A percentile compares a stretch with the other conserved stretches of the same genome.
Evolutionary conservation across 2,113 vertebrate genomes (phyloP).

Genomic region (Dascyllus trimaculatus): DNA sequence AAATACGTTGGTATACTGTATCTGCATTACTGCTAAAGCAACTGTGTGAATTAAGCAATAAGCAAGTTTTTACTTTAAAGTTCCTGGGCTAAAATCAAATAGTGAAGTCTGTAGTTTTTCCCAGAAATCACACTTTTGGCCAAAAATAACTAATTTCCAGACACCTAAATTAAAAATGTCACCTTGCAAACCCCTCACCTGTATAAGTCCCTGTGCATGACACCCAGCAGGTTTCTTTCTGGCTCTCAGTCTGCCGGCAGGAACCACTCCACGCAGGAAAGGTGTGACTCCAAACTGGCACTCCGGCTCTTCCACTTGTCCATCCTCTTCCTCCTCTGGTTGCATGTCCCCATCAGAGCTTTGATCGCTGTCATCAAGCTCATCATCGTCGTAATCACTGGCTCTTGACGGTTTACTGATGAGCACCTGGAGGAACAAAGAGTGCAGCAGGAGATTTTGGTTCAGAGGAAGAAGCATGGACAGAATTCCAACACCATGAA

Average conservation of each 20-base stretch:
- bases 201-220: constrained; percentile 83
- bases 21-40: too few species aligned
- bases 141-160: too few species aligned
- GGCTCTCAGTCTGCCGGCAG: constrained; percentile 88
- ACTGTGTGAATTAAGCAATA: too few species aligned
- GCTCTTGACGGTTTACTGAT: constrained; percentile 67
- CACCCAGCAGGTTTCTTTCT: constrained; percentile 74
- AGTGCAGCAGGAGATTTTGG: constrained; percentile 68
- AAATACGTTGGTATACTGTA: background rate
- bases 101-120: too few species aligned
- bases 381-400: constrained; percentile 41
- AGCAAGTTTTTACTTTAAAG: too few species aligned
- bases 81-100: too few species aligned
- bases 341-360: background rate
- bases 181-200: constrained; percentile 78
- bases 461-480: background rate
- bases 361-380: constrained; percentile 18
- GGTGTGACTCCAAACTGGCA: constrained; percentile 81
- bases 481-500: background rate
- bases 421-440: constrained; percentile 63
- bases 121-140: too few species aligned
- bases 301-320: background rate
- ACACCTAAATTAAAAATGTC: background rate
- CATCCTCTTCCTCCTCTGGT: background rate
- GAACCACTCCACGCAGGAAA: constrained; percentile 85